These are phyloP conservation scores for Anniella stebbinsi DNA, from an alignment of 2,797 vertebrate species.

Conservation along the genomic window DNA sequence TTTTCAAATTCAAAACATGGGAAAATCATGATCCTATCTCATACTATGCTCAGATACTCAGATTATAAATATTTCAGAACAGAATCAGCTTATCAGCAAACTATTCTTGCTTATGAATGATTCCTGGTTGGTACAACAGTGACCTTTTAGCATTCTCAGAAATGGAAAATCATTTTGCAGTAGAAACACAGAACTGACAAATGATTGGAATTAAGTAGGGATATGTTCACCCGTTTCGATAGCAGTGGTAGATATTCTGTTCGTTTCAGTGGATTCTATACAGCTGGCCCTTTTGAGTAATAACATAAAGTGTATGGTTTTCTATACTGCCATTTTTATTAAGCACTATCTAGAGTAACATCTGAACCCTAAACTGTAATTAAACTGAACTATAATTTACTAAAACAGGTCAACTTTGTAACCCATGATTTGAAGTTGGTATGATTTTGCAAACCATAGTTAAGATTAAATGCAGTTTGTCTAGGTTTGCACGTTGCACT, in stretches of 20 bases:
- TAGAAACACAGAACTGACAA: background rate
- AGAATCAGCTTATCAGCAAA: background rate
- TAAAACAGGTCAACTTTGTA: no score
- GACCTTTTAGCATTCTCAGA: slow-evolving; percentile 1
- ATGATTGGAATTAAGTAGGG: background rate
- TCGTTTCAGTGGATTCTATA: background rate
- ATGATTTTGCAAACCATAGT: no score
- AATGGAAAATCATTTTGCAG: background rate
- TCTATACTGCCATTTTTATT: background rate
- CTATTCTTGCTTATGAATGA: background rate
- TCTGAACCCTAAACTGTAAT: no score
- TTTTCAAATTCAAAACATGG: background rate
- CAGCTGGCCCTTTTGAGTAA: background rate
- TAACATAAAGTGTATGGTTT: background rate
- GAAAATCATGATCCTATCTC: background rate
- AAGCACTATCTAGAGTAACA: background rate
- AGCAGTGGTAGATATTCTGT: background rate
- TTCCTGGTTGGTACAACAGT: background rate
- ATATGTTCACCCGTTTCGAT: background rate
- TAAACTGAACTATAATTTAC: background rate
- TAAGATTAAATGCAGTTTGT: no score
- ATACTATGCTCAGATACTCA: background rate
- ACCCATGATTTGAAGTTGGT: no score
- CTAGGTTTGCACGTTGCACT: no score
- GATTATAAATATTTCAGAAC: slow-evolving; percentile 11